Percentiles rank a stretch among this genome's conserved stretches.
These are phyloP conservation scores for Berghia stephanieae DNA, from an alignment of 1,140 invertebrate species.

Conservation along the genomic window DNA sequence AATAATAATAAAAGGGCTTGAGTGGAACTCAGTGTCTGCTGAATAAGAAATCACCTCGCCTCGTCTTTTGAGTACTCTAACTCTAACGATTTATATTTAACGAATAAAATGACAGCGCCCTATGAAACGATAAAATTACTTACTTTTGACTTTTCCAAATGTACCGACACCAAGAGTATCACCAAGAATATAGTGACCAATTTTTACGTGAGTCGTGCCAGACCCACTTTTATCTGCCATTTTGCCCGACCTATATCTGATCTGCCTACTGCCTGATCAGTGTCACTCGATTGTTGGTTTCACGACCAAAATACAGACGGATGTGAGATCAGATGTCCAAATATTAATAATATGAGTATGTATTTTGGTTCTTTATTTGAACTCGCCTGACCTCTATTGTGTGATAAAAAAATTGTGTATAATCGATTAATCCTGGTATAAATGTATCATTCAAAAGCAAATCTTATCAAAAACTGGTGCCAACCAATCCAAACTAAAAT, in stretches of 20 bases:
- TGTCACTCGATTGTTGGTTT: background rate
- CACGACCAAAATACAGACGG: background rate
- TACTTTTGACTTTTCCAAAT: constrained; percentile 72
- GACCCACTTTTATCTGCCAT: constrained; percentile 59
- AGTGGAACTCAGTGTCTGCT: too few species aligned
- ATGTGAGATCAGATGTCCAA: background rate
- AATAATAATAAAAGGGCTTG: too few species aligned
- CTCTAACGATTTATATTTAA: too few species aligned
- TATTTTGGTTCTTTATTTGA: background rate
- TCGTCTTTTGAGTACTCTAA: too few species aligned
- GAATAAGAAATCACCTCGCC: too few species aligned
- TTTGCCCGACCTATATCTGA: constrained; percentile 34
- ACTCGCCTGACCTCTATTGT: background rate
- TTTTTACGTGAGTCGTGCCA: constrained; percentile 67
- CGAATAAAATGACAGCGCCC: too few species aligned
- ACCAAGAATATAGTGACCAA: constrained; percentile 70
- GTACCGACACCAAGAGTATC: constrained; percentile 71
- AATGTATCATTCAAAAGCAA: background rate
- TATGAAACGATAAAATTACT: constrained; percentile 26
- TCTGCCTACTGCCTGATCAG: background rate
- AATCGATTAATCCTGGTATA: background rate
- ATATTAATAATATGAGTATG: background rate
- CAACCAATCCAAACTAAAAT: too few species aligned
- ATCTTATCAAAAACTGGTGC: background rate
- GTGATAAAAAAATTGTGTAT: background rate